phyloP scores from a whole-genome alignment of 2,797 vertebrate species.

The Mus minutoides region DNA sequence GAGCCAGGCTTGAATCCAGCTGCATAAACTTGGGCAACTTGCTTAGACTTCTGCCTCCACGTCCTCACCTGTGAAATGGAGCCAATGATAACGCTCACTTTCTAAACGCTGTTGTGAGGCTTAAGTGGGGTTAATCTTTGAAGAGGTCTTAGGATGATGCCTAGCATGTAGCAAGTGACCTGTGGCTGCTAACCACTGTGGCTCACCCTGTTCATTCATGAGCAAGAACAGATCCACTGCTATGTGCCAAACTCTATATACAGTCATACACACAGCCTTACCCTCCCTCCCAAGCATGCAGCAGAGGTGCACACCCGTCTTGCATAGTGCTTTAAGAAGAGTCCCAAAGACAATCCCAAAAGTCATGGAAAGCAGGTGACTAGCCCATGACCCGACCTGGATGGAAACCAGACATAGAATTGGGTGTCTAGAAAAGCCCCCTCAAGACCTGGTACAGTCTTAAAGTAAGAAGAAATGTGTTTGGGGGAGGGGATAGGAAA shows the following conservation, averaged over 20 bases:
- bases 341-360: neutral
- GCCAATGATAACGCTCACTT: neutral
- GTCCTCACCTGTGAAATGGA: neutral
- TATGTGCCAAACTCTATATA: too few relatives aligned
- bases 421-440: neutral
- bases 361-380: neutral
- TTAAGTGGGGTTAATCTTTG: neutral
- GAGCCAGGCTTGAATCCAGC: neutral
- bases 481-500: accelerated
- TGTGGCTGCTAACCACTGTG: neutral
- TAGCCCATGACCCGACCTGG: neutral
- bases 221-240: neutral
- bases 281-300: neutral
- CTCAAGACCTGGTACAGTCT: neutral
- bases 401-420: neutral
- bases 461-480: neutral
- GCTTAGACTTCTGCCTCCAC: neutral
- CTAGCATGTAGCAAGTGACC: neutral
- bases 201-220: neutral
- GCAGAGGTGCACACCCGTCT: neutral
- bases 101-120: neutral
- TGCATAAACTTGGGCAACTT: neutral
- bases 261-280: neutral
- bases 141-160: neutral
- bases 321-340: neutral